Percentiles rank a stretch among this genome's conserved stretches.
These are phyloP conservation scores for Pachycephala philippinensis DNA, from an alignment of 2,113 vertebrate genomes.

Conservation along the genomic window DNA sequence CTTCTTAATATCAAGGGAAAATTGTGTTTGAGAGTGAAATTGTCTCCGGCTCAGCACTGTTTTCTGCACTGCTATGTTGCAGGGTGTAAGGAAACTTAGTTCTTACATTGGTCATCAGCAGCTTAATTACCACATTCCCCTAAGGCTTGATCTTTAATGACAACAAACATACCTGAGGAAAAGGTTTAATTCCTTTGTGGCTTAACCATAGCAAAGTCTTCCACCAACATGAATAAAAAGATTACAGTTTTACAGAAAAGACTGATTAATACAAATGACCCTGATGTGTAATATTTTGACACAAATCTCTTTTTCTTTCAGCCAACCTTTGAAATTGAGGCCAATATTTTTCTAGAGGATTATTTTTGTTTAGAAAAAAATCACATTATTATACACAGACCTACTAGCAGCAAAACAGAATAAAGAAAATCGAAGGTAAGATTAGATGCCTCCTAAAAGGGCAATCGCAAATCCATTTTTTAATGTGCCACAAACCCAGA, in stretches of 20 bases:
- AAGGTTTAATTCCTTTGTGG: neutral
- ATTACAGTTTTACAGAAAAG: slow-evolving; percentile 46
- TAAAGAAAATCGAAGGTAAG: slow-evolving; percentile 20
- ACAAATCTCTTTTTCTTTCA: neutral
- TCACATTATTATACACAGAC: neutral
- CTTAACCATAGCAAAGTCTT: neutral
- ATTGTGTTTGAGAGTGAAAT: slow-evolving; percentile 54
- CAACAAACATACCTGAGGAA: neutral
- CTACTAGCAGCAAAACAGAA: slow-evolving; percentile 1
- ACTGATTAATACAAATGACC: neutral
- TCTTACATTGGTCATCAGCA: neutral
- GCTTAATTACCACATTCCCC: slow-evolving; percentile 5
- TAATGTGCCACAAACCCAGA: neutral
- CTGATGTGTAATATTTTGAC: neutral
- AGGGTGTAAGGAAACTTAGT: slow-evolving; percentile 32
- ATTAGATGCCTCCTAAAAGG: neutral
- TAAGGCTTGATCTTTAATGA: neutral
- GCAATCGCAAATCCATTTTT: neutral
- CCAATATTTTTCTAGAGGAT: slow-evolving; percentile 3
- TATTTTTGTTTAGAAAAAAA: slow-evolving; percentile 49
- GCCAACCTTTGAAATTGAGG: neutral
- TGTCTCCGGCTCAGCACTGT: slow-evolving; percentile 55
- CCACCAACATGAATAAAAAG: slow-evolving; percentile 26
- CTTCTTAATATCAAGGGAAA: neutral
- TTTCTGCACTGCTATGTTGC: slow-evolving; percentile 44